Percentiles rank a stretch among this genome's conserved stretches.
These are phyloP conservation scores for Microcebus lehilahytsara DNA, from an alignment of 2,113 vertebrate genomes.

Conservation along the genomic window DNA sequence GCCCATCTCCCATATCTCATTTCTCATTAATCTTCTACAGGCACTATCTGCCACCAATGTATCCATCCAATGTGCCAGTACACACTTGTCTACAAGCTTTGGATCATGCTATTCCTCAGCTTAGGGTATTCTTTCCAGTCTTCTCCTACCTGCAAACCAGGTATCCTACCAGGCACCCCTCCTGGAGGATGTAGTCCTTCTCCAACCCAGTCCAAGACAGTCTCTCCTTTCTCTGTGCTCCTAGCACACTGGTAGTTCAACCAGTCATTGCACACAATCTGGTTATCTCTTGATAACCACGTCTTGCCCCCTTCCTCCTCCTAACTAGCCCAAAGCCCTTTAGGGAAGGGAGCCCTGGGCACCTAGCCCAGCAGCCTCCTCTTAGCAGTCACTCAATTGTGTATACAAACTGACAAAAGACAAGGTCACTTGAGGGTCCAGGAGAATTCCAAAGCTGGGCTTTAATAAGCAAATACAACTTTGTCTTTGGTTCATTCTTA, in stretches of 20 bases:
- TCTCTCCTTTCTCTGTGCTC: not conserved
- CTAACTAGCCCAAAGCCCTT: not conserved
- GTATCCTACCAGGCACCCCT: not conserved
- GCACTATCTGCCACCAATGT: not conserved
- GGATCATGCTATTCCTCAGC: not conserved
- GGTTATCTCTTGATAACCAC: not conserved
- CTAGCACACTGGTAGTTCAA: not conserved
- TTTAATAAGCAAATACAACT: not conserved
- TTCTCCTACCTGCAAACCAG: not conserved
- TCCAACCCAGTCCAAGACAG: not conserved
- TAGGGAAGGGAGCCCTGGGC: not conserved
- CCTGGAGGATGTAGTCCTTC: not conserved
- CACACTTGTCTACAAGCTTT: not conserved
- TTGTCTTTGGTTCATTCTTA: not conserved
- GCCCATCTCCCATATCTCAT: not conserved
- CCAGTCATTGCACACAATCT: not conserved
- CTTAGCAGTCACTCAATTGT: not conserved
- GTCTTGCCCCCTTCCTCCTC: not conserved
- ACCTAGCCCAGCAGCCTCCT: not conserved
- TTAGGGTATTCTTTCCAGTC: too few relatives aligned
- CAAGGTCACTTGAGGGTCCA: not conserved
- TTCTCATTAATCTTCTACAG: not conserved
- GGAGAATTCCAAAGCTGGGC: not conserved
- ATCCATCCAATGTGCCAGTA: not conserved
- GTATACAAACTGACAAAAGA: not conserved